Percentiles rank a stretch among this genome's conserved stretches.
These are phyloP conservation scores for Mus spicilegus DNA, from an alignment of 2,113 vertebrate genomes.

Conservation along the genomic window DNA sequence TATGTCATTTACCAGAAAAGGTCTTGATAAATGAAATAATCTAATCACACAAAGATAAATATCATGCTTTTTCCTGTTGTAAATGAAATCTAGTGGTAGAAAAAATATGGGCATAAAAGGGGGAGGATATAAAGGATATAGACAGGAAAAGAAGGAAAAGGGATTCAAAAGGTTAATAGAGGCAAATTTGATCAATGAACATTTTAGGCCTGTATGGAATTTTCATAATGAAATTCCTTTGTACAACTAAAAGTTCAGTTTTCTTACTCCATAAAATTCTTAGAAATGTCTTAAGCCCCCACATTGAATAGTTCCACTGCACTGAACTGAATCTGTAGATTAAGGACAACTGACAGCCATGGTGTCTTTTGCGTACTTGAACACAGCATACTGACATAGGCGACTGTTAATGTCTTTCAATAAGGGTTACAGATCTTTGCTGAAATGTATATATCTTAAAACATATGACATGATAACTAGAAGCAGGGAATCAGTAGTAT, in stretches of 20 bases:
- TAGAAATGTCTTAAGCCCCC: not conserved
- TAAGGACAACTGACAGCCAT: not conserved
- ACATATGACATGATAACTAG: not conserved
- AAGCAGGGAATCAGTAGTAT: not conserved
- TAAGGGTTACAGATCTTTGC: slow-evolving; percentile 13
- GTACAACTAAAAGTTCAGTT: not conserved
- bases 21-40: not conserved
- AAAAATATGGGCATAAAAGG: not conserved
- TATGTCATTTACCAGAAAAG: not conserved
- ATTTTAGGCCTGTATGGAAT: not conserved
- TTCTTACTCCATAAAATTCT: not conserved
- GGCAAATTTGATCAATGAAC: not conserved
- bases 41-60: not conserved
- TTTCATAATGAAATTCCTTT: not conserved
- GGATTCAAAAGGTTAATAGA: not conserved
- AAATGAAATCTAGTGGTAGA: not conserved
- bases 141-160: not conserved
- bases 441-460: slow-evolving; percentile 4
- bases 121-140: not conserved
- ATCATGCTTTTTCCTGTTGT: not conserved
- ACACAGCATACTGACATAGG: not conserved
- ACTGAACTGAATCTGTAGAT: not conserved
- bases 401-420: slow-evolving; percentile 1
- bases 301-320: not conserved
- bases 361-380: not conserved